These are phyloP conservation scores for Drosophila neonasuta DNA, from an alignment of 2,888 invertebrate genomes.

Conservation along the genomic window DNA sequence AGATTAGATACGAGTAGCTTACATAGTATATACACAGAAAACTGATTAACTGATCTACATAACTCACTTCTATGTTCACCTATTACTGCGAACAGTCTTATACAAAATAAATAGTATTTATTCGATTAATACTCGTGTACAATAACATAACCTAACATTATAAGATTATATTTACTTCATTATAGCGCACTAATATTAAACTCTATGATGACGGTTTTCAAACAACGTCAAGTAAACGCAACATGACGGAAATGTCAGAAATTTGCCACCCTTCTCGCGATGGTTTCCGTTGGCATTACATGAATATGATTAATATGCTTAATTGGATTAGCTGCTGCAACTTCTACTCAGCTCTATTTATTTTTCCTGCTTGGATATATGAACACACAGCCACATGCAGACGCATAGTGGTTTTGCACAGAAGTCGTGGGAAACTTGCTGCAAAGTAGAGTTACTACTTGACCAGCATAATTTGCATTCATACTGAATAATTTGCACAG, in stretches of 20 bases:
- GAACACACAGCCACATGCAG: slow-evolving; percentile 38
- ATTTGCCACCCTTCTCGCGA: slow-evolving; percentile 18
- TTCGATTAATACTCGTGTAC: background rate
- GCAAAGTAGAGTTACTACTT: slow-evolving; percentile 34
- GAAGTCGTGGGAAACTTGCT: slow-evolving; percentile 11
- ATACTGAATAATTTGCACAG: slow-evolving; percentile 28
- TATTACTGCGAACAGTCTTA: background rate
- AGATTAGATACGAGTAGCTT: slow-evolving; percentile 35
- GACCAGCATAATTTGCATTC: slow-evolving; percentile 44
- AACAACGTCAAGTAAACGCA: slow-evolving; percentile 1
- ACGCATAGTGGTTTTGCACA: slow-evolving; percentile 39
- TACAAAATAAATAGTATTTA: background rate
- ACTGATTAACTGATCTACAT: background rate
- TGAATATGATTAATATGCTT: slow-evolving; percentile 71
- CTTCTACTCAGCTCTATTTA: slow-evolving; percentile 32
- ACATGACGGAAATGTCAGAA: slow-evolving; percentile 72
- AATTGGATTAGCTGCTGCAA: slow-evolving; percentile 69
- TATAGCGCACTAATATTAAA: too few relatives aligned
- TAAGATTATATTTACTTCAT: too few relatives aligned
- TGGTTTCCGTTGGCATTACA: slow-evolving; percentile 53
- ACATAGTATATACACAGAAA: background rate
- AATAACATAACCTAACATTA: too few relatives aligned
- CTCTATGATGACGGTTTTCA: too few relatives aligned
- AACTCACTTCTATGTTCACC: background rate
- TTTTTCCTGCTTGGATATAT: slow-evolving; percentile 35